Evolutionary conservation across 2,797 vertebrate genomes (phyloP).

Genomic region (Trematomus bernacchii): DNA sequence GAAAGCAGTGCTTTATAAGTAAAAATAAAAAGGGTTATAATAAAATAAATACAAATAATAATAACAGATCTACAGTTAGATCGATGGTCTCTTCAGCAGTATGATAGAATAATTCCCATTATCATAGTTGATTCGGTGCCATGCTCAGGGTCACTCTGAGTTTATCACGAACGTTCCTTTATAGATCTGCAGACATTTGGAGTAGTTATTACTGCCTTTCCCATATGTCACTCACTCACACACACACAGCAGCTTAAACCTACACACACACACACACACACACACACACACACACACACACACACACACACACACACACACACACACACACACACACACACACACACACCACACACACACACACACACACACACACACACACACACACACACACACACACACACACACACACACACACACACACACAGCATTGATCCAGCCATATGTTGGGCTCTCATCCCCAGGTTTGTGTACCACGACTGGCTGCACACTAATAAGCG

Average conservation of each 20-base stretch:
- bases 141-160: too few relatives aligned
- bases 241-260: neutral
- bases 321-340: conserved; percentile 10
- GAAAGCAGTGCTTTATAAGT: too few relatives aligned
- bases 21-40: too few relatives aligned
- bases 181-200: conserved; percentile 30
- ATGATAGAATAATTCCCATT: too few relatives aligned
- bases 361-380: neutral
- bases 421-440: conserved; percentile 22
- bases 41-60: too few relatives aligned
- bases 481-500: conserved; percentile 65
- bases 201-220: neutral
- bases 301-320: neutral
- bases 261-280: neutral
- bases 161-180: neutral
- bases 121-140: neutral
- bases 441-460: conserved; percentile 57
- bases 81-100: neutral
- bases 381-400: conserved; percentile 4
- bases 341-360: conserved; percentile 10
- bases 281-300: conserved; percentile 5
- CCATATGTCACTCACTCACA: conserved; percentile 25
- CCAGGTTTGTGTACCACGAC: conserved; percentile 44
- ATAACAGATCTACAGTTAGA: too few relatives aligned
- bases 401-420: conserved; percentile 8